phyloP scores from a whole-genome alignment of 2,113 vertebrate genomes.

The Pteruthius melanotis region DNA sequence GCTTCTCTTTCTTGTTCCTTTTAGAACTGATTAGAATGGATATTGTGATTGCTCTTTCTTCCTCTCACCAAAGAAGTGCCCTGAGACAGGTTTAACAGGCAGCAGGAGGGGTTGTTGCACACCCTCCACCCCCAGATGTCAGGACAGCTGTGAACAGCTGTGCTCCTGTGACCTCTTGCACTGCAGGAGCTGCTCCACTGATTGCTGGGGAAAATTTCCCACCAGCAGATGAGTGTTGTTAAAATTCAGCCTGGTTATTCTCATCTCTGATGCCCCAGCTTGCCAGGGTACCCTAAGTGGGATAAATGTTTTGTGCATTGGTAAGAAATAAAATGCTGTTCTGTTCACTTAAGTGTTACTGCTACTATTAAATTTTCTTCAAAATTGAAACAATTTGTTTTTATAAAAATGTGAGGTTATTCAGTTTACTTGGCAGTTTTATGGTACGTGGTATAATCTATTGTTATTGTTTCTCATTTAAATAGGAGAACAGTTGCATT shows the following conservation, averaged over 20 bases:
- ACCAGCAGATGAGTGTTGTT: not conserved
- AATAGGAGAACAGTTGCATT: slow-evolving; percentile 5
- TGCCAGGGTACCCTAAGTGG: not conserved
- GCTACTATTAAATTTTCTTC: slow-evolving; percentile 48
- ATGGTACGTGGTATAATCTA: not conserved
- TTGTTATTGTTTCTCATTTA: slow-evolving; percentile 29
- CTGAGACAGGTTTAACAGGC: not conserved
- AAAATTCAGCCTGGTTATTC: not conserved
- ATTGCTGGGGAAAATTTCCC: not conserved
- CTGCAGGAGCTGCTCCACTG: not conserved
- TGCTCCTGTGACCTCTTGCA: not conserved
- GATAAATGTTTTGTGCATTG: slow-evolving; percentile 15
- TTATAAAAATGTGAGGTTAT: slow-evolving; percentile 16
- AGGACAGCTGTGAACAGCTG: not conserved
- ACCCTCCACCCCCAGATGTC: not conserved
- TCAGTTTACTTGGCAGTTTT: slow-evolving; percentile 40
- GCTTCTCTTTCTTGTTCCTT: not conserved
- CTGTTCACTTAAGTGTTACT: slow-evolving; percentile 35
- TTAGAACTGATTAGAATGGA: not conserved
- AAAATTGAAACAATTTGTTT: slow-evolving; percentile 44
- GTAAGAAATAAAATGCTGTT: slow-evolving; percentile 25
- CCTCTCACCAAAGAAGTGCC: not conserved
- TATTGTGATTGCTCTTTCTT: not conserved
- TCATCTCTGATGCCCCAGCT: not conserved
- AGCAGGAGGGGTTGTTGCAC: not conserved